Conservation (phyloP, 2,888 invertebrate genomes). For the Drosophila meridionalis region DNA sequence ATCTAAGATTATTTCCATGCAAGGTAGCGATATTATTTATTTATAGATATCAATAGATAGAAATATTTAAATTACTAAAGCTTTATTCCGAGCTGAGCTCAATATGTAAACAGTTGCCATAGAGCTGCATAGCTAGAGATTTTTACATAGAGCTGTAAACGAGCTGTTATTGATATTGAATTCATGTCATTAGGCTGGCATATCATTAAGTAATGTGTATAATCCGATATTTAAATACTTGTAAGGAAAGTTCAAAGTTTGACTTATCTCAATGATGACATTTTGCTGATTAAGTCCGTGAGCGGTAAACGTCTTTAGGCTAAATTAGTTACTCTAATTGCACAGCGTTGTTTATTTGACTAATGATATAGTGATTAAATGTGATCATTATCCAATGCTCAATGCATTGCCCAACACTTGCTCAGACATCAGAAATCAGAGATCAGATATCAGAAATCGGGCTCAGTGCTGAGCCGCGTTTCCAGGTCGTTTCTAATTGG, state of each 20-base stretch:
- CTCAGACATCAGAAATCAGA: background rate
- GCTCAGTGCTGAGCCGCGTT: conserved; percentile 11
- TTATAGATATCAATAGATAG: background rate
- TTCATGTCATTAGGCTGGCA: background rate
- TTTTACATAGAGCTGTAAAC: background rate
- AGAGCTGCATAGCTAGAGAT: background rate
- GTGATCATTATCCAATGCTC: conserved; percentile 21
- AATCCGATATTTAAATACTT: background rate
- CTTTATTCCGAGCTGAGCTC: background rate
- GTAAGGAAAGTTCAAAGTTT: conserved; percentile 9
- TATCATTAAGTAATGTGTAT: background rate
- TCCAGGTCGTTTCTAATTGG: conserved; percentile 30
- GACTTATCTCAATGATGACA: background rate
- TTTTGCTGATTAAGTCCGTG: conserved; percentile 9
- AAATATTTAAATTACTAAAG: background rate
- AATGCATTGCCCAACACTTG: conserved; percentile 16
- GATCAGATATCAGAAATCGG: background rate
- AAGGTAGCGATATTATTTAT: background rate
- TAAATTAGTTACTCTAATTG: conserved; percentile 17
- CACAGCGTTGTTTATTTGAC: conserved; percentile 17
- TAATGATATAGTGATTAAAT: conserved; percentile 22
- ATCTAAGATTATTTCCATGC: background rate
- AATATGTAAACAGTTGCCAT: background rate
- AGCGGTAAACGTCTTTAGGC: conserved; percentile 1
- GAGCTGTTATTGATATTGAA: background rate